Base-by-base conservation (phyloP, 2,888 invertebrate species). In the Plusia festucae region DNA sequence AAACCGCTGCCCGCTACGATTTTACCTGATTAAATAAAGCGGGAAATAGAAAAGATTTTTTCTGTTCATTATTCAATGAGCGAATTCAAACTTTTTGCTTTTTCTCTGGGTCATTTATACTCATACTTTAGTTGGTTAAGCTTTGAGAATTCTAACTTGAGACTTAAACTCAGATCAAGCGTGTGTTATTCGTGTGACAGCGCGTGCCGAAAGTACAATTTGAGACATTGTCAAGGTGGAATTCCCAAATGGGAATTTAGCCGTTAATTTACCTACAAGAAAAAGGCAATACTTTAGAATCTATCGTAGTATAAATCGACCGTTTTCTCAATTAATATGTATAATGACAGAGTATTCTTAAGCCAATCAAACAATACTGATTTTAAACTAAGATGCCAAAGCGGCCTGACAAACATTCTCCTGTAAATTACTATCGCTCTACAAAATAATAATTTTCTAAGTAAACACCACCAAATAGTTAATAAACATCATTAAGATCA, bases 1-100 rank as follows among this genome's bases (percentile, higher is more conserved):
- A 56, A 46, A 60, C 65, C 71, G 40, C 54, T 57, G 46, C 32
- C 49, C 65, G 30, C 27, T 58, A 64, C 57, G 22, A 60, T 67
- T 66, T 53, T 46, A 63, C 54, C 56, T 61, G 24, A 49, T 49
- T 49, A 24, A 59, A 65, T 68, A 65, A 65, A 65, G 27, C 3
- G 24, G 9, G 24, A 24, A 51, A 60, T 51, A 51, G 56, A 46
- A 53, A 53, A 49, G 51, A 20, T 11, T 60, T 60, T 56, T 20
- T 58, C 6, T 6, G 15, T 59, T 55, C 27, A 24, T 22, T 5
- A 27, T 40, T 27, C 27, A 27, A 27, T 27, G 27, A 6, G 5
- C 2, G 9, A 9, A n/a, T 16, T 27, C 49, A n/a, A 22, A 18
- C 16, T 32, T 4, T 2, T 30, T 46, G 1, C 16, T 34, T 46